Evolutionary conservation across 2,888 invertebrate genomes (phyloP).

Genomic region (Mantis religiosa): DNA sequence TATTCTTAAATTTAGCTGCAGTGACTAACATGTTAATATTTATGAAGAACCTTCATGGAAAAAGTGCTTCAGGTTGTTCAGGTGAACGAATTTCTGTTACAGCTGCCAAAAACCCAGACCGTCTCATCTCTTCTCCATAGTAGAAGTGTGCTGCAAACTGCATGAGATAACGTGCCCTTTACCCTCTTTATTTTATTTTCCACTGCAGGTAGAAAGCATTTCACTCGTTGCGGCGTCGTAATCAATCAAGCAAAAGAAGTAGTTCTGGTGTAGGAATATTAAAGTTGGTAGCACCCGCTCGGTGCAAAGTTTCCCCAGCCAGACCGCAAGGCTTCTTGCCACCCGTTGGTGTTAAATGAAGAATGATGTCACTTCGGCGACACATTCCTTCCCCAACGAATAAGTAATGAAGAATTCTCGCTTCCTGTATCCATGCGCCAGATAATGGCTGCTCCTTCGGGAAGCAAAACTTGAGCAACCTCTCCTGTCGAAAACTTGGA

Average conservation of each 20-base stretch:
- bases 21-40: no score
- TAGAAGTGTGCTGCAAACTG: neutral
- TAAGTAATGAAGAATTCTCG: slow-evolving; percentile 11
- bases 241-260: neutral
- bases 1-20: no score
- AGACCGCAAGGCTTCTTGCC: neutral
- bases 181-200: neutral
- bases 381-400: neutral
- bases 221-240: neutral
- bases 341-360: slow-evolving; percentile 13
- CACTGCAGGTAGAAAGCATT: neutral
- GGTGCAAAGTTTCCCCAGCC: neutral
- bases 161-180: neutral
- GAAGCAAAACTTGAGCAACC: slow-evolving; percentile 4
- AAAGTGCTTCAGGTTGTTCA: no score
- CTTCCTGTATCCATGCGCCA: slow-evolving; percentile 21
- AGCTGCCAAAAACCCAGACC: no score
- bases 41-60: no score
- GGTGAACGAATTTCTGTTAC: no score
- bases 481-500: neutral
- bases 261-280: neutral
- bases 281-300: neutral
- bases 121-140: no score
- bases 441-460: slow-evolving; percentile 20
- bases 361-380: slow-evolving; percentile 22